Conservation (phyloP, 1,140 invertebrate genomes). For the Calycopis cecrops region DNA sequence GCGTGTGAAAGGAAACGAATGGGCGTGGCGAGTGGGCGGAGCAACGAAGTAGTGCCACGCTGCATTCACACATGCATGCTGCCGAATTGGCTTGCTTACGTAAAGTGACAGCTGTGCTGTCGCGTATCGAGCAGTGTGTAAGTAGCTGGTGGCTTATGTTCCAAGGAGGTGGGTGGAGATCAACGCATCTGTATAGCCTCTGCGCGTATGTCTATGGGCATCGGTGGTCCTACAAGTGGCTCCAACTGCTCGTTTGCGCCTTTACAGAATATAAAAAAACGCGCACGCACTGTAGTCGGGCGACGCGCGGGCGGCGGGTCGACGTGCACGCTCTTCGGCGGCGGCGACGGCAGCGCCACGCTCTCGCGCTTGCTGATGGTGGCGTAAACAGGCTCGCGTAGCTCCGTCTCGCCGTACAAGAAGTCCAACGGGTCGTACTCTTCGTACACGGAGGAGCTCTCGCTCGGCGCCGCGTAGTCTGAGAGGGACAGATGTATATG, state of each 20-base stretch:
- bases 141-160: too few relatives aligned
- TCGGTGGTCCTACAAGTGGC: too few relatives aligned
- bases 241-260: too few relatives aligned
- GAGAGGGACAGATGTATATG: background rate
- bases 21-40: background rate
- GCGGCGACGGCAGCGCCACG: slow-evolving; percentile 75
- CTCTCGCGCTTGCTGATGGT: slow-evolving; percentile 82
- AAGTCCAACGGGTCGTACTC: slow-evolving; percentile 92
- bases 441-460: slow-evolving; percentile 84
- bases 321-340: slow-evolving; percentile 67
- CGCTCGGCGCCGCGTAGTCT: slow-evolving; percentile 71
- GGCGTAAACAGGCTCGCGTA: slow-evolving; percentile 85
- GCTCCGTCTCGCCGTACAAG: slow-evolving; percentile 84
- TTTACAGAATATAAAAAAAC: too few relatives aligned
- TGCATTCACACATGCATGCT: too few relatives aligned
- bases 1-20: background rate
- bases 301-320: slow-evolving; percentile 50
- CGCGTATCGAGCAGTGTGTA: too few relatives aligned
- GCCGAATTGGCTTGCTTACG: too few relatives aligned
- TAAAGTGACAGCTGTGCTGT: too few relatives aligned
- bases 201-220: too few relatives aligned
- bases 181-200: too few relatives aligned
- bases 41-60: too few relatives aligned
- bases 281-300: slow-evolving; percentile 56
- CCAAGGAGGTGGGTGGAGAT: too few relatives aligned